Evolutionary conservation across 1,140 invertebrate genomes (phyloP), one percentile per base, ranked within the genome.

Genomic region (Penaeus indicus): DNA sequence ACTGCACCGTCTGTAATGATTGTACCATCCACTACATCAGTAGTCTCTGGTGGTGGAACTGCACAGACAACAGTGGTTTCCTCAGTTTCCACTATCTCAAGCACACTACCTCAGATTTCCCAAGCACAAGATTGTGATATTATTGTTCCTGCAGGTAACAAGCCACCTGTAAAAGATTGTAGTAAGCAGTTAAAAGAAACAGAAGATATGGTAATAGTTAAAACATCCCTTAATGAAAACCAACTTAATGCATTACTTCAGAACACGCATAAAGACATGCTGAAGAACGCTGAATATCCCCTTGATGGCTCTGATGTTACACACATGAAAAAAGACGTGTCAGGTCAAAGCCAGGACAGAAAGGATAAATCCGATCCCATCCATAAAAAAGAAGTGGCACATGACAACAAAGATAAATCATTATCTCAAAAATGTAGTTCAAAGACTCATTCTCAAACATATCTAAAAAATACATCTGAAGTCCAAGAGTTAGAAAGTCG

Each of bases 61-160:
- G 86, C 86, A 19, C 61, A 78, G 69, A 88, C 86, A 54, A 88
- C 81, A 64, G 81, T 88, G 18, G 86, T 88, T 22, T 64, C 80
- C 25, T 83, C 86, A 18, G 32, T 84, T 54, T 77, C 54, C 42
- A 88, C 86, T 13, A 84, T 88, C 61, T 79, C 86, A 62, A 88
- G 86, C 32, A 84, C 81, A 38, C 54, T 88, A 27, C 81, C 79
- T 63, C 47, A 47, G 47, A 47, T 13, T 47, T 47, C 47, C 47
- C 47, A 47, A 13, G 7, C 47, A 47, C 47, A 47, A 47, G 47
- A 47, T 47, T 47, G 47, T 47, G 47, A 47, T 47, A 47, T 47
- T 47, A 47, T 47, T 47, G 47, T 47, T 13, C 47, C 47, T 13
- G 47, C 47, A 47, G 47, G 47, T 47, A 13, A 1, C 47, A 47